phyloP scores from a whole-genome alignment of 37 sponge, comb jelly and placozoan genomes.

The Spongilla lacustris region DNA sequence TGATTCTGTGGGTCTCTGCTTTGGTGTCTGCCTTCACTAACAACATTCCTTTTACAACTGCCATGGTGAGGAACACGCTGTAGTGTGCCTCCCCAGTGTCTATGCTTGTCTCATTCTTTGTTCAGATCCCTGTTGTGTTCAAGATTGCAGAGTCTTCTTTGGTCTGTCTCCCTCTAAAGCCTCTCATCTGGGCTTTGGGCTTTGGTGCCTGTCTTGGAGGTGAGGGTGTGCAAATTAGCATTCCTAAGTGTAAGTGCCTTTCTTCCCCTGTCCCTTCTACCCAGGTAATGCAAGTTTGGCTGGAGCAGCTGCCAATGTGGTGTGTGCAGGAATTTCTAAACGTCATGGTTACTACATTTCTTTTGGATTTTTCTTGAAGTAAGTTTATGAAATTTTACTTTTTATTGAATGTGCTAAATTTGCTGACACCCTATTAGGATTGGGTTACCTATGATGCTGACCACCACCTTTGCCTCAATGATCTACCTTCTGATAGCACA shows the following conservation, averaged over 20 bases:
- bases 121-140: slow-evolving; percentile 90
- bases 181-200: slow-evolving; percentile 96
- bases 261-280: too few species aligned
- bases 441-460: slow-evolving; percentile 97
- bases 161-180: slow-evolving; percentile 79
- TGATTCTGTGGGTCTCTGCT: slow-evolving; percentile 96
- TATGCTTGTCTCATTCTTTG: neutral
- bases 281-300: slow-evolving; percentile 94
- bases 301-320: slow-evolving; percentile 98
- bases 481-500: slow-evolving; percentile 93
- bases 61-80: slow-evolving; percentile 56
- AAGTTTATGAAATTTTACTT: neutral
- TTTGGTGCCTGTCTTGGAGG: slow-evolving; percentile 99
- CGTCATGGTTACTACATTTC: slow-evolving; percentile 94
- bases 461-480: slow-evolving; percentile 80
- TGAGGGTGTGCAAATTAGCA: slow-evolving; percentile 8
- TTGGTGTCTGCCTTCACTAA: slow-evolving; percentile 96
- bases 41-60: slow-evolving; percentile 99
- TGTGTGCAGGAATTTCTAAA: slow-evolving; percentile 94
- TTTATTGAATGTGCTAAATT: too few species aligned
- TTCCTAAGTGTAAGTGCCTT: neutral
- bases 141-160: slow-evolving; percentile 70
- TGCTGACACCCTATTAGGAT: slow-evolving; percentile 42
- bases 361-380: slow-evolving; percentile 90
- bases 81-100: neutral